These are phyloP conservation scores for Prunella himalayana DNA, from an alignment of 2,113 vertebrate species.

Conservation along the genomic window DNA sequence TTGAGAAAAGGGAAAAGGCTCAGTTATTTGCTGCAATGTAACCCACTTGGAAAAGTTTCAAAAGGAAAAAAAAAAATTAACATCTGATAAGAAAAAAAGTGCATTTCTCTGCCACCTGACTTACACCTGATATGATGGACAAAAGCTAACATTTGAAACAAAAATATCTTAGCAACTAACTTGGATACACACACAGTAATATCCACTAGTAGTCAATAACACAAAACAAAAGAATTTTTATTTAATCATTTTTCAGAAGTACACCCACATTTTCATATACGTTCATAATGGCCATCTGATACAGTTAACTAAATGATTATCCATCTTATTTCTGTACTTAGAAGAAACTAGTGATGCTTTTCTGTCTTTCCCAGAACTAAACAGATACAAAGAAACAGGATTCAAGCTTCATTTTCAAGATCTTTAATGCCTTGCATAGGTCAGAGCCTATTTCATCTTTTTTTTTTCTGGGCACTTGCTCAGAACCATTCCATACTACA, in stretches of 20 bases:
- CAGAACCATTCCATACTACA: neutral
- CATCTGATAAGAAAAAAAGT: neutral
- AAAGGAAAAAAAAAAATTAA: neutral
- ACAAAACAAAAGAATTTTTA: neutral
- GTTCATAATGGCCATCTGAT: neutral
- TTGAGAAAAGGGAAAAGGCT: neutral
- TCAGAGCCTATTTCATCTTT: neutral
- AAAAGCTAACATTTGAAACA: neutral
- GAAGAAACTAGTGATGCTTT: neutral
- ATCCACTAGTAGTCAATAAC: neutral
- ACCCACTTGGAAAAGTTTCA: neutral
- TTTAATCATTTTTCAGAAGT: neutral
- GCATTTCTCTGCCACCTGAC: neutral
- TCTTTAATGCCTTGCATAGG: neutral
- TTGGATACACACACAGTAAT: neutral
- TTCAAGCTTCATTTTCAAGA: neutral
- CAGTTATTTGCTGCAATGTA: neutral
- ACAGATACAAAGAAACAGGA: neutral
- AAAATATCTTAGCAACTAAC: neutral
- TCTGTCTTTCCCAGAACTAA: neutral
- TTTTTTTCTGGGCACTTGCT: neutral
- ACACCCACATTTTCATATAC: neutral
- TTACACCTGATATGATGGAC: fast-evolving
- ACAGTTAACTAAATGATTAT: neutral
- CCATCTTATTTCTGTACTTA: neutral